These are phyloP conservation scores for Premnoplex brunnescens DNA, from an alignment of 2,797 vertebrate genomes.

Conservation along the genomic window DNA sequence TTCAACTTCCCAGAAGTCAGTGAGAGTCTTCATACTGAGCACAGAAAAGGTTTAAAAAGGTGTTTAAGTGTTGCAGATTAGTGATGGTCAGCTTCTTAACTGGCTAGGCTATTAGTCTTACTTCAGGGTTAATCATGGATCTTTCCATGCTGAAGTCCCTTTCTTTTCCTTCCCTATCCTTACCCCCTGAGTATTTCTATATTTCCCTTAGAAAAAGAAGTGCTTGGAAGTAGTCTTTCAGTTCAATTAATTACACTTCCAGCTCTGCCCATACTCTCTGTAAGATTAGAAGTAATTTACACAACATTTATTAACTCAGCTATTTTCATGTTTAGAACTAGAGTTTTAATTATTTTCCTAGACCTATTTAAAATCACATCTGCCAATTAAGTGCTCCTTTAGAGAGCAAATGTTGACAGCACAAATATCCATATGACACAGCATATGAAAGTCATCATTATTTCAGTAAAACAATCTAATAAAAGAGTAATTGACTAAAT, in stretches of 20 bases:
- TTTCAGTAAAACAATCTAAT: neutral
- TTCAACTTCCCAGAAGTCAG: neutral
- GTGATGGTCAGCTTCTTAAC: neutral
- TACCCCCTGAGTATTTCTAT: neutral
- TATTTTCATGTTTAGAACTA: neutral
- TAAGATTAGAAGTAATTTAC: neutral
- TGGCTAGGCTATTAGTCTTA: neutral
- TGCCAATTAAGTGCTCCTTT: neutral
- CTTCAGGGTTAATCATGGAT: neutral
- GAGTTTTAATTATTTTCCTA: neutral
- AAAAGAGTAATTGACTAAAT: slow-evolving; percentile 7
- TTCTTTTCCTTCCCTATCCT: neutral
- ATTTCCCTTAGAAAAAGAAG: neutral
- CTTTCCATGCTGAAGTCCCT: neutral
- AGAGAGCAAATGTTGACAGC: neutral
- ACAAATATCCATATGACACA: neutral
- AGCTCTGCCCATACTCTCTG: neutral
- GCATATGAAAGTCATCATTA: neutral
- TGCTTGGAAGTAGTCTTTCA: neutral
- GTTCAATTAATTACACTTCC: neutral
- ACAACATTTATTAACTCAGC: neutral
- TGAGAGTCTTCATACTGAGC: neutral
- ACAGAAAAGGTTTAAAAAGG: neutral
- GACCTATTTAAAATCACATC: neutral
- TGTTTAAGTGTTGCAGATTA: neutral